phyloP scores from a whole-genome alignment of 2,113 vertebrate genomes.

The Mus spicilegus region DNA sequence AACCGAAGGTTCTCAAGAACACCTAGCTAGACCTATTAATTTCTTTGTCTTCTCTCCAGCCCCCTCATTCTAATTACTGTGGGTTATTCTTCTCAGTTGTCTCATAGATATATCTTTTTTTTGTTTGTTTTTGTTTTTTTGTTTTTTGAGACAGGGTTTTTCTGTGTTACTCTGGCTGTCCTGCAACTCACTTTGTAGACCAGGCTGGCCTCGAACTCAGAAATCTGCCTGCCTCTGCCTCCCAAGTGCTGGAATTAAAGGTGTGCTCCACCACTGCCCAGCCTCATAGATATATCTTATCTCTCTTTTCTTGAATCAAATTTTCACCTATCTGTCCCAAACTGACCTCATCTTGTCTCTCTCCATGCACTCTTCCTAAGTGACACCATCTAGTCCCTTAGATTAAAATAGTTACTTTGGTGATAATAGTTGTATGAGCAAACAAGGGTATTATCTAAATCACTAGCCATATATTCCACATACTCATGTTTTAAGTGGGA shows the following conservation, averaged over 20 bases:
- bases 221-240: no score
- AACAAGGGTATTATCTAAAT: slow-evolving; percentile 47
- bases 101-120: neutral
- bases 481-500: slow-evolving; percentile 41
- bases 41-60: neutral
- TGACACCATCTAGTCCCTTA: slow-evolving; percentile 17
- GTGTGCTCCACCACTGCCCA: no score
- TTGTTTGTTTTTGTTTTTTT: no score
- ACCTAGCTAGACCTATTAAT: neutral
- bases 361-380: slow-evolving; percentile 12
- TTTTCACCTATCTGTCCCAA: neutral
- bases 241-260: no score
- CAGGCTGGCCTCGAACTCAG: no score
- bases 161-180: no score
- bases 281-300: neutral
- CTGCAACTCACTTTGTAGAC: no score
- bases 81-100: neutral
- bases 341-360: neutral
- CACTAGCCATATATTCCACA: slow-evolving; percentile 37
- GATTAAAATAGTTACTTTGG: slow-evolving; percentile 58
- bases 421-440: slow-evolving; percentile 49
- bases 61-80: neutral
- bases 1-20: neutral
- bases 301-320: slow-evolving; percentile 7
- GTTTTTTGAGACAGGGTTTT: no score